Conservation (phyloP, 2,888 invertebrate genomes). For the Pyrrhia umbra region DNA sequence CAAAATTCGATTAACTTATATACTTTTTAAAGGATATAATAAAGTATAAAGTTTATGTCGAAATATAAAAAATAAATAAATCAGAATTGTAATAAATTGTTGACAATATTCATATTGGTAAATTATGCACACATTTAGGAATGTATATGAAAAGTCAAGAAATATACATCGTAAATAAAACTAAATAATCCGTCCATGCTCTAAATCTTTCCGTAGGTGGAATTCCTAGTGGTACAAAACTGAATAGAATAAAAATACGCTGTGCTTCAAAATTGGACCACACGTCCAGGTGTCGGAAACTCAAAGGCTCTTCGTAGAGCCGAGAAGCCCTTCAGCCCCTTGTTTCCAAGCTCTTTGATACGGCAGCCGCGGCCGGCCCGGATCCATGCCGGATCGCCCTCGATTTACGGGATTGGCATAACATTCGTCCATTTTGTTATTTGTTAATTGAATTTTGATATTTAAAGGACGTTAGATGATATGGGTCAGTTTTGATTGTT, state of each 20-base stretch:
- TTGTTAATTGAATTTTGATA: constrained; percentile 54
- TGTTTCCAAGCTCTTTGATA: constrained; percentile 66
- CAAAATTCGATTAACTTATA: no score
- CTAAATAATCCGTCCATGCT: no score
- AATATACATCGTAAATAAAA: no score
- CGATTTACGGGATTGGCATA: constrained; percentile 22
- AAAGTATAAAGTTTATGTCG: no score
- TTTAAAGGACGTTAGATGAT: constrained; percentile 42
- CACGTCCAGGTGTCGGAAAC: constrained; percentile 44
- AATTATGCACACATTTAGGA: no score
- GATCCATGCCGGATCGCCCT: constrained; percentile 1
- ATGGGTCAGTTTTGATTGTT: constrained; percentile 39
- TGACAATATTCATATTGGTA: no score
- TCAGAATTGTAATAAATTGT: no score
- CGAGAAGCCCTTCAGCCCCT: constrained; percentile 59
- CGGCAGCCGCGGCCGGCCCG: constrained; percentile 26
- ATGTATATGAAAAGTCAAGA: no score
- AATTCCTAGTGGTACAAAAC: background rate
- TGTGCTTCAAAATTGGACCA: constrained; percentile 27
- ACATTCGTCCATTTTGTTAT: constrained; percentile 33
- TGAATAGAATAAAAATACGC: constrained; percentile 10
- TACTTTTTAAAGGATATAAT: no score
- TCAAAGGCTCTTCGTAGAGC: constrained; percentile 59
- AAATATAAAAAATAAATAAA: no score
- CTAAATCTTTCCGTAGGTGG: background rate